These are phyloP conservation scores for Argyresthia albistria DNA, from an alignment of 2,888 invertebrate species.

Conservation along the genomic window DNA sequence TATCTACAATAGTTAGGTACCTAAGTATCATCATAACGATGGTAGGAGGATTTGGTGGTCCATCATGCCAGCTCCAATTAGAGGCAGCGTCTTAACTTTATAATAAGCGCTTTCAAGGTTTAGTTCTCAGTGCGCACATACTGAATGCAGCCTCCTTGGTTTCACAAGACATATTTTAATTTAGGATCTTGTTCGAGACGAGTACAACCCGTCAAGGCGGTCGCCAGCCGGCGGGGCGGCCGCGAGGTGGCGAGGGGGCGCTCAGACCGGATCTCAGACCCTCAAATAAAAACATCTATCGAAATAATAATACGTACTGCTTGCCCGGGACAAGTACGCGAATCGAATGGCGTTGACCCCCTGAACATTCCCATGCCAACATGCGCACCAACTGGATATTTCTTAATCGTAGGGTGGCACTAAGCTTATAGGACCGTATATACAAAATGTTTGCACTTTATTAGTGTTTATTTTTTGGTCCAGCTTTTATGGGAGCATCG, in stretches of 20 bases:
- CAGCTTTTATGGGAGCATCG: conserved; percentile 43
- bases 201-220: conserved; percentile 3
- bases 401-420: conserved; percentile 59
- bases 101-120: too few relatives aligned
- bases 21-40: too few relatives aligned
- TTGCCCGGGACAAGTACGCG: conserved; percentile 64
- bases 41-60: too few relatives aligned
- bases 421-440: conserved; percentile 43
- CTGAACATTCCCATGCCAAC: conserved; percentile 63
- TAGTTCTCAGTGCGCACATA: not conserved
- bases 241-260: conserved; percentile 54
- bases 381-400: conserved; percentile 57
- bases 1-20: too few relatives aligned
- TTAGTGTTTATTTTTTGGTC: conserved; percentile 62
- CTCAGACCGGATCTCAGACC: conserved; percentile 67
- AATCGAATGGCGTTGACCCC: conserved; percentile 69
- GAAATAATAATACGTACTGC: conserved; percentile 69
- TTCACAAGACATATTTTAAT: conserved; percentile 4
- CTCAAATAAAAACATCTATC: conserved; percentile 71
- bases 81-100: too few relatives aligned
- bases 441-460: conserved; percentile 52
- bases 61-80: too few relatives aligned
- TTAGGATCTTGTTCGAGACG: conserved; percentile 6
- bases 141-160: not conserved
- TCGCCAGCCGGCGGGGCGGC: conserved; percentile 36